Evolutionary conservation across 2,797 vertebrate genomes (phyloP).

Genomic region (Ptychadena robeensis): DNA sequence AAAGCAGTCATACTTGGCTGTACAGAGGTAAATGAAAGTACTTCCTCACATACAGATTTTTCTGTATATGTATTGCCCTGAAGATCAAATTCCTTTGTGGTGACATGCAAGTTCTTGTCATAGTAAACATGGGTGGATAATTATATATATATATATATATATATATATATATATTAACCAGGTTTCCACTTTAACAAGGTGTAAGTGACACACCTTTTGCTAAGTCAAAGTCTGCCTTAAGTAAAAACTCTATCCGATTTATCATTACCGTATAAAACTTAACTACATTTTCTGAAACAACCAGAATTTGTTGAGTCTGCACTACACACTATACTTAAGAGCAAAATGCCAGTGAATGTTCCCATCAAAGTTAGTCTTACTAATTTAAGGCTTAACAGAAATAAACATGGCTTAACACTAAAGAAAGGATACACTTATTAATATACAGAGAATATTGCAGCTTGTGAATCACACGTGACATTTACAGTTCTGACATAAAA

Average conservation of each 20-base stretch:
- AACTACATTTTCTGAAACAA: neutral
- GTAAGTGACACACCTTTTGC: neutral
- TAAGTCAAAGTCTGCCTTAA: neutral
- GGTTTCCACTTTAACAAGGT: neutral
- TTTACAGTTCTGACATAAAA: slow-evolving; percentile 26
- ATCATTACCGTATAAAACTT: too few species aligned
- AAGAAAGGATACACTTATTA: neutral
- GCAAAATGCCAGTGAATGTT: neutral
- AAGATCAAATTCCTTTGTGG: slow-evolving; percentile 21
- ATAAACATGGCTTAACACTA: neutral
- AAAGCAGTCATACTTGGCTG: neutral
- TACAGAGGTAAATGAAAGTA: neutral
- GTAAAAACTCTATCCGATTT: neutral
- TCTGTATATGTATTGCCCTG: neutral
- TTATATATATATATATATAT: too few species aligned
- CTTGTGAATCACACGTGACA: slow-evolving; percentile 7
- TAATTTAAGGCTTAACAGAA: slow-evolving; percentile 9
- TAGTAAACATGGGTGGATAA: neutral
- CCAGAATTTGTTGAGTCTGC: neutral
- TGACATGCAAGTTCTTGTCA: neutral
- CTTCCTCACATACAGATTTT: neutral
- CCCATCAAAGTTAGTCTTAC: neutral
- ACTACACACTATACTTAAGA: neutral
- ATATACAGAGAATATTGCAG: slow-evolving; percentile 7
- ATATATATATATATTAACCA: slow-evolving; percentile 10